Evolutionary conservation across 2,797 vertebrate species (phyloP).

Genomic region (Novumbra hubbsi): DNA sequence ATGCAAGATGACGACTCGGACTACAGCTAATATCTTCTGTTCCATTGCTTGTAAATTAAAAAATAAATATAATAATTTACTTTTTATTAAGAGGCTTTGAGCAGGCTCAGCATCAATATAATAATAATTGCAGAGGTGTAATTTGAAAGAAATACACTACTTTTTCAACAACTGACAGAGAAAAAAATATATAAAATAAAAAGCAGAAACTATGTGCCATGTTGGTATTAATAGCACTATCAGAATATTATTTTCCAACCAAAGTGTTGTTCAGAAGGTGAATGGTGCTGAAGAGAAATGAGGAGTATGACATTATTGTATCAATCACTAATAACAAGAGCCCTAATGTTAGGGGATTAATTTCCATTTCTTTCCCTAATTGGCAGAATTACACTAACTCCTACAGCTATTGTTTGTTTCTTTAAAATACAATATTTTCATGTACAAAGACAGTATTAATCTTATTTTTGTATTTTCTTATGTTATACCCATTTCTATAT

Average conservation of each 20-base stretch:
- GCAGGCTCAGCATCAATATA: slow-evolving; percentile 94
- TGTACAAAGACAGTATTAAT: slow-evolving; percentile 99
- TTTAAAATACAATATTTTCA: slow-evolving; percentile 93
- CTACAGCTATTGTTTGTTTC: slow-evolving; percentile 69
- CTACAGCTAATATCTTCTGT: slow-evolving; percentile 78
- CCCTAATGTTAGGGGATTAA: slow-evolving; percentile 77
- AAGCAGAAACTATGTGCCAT: slow-evolving; percentile 91
- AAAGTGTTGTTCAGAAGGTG: slow-evolving; percentile 85
- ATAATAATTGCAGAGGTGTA: slow-evolving; percentile 80
- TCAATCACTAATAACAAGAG: slow-evolving; percentile 58
- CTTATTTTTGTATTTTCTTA: slow-evolving; percentile 99
- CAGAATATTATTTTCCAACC: slow-evolving; percentile 89
- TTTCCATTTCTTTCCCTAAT: slow-evolving; percentile 80
- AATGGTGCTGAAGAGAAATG: slow-evolving; percentile 84
- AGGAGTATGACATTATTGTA: slow-evolving; percentile 59
- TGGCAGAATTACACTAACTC: slow-evolving; percentile 80
- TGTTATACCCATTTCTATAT: slow-evolving; percentile 96
- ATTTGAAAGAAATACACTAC: slow-evolving; percentile 80
- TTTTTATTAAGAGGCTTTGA: slow-evolving; percentile 87
- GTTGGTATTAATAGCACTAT: slow-evolving; percentile 85
- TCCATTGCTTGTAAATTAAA: slow-evolving; percentile 82
- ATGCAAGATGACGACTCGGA: slow-evolving; percentile 70
- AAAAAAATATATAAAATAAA: slow-evolving; percentile 60
- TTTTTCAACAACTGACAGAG: slow-evolving; percentile 77
- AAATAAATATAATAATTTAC: slow-evolving; percentile 78